Evolutionary conservation across 2,797 vertebrate genomes (phyloP).

Genomic region (Cynopterus sphinx): DNA sequence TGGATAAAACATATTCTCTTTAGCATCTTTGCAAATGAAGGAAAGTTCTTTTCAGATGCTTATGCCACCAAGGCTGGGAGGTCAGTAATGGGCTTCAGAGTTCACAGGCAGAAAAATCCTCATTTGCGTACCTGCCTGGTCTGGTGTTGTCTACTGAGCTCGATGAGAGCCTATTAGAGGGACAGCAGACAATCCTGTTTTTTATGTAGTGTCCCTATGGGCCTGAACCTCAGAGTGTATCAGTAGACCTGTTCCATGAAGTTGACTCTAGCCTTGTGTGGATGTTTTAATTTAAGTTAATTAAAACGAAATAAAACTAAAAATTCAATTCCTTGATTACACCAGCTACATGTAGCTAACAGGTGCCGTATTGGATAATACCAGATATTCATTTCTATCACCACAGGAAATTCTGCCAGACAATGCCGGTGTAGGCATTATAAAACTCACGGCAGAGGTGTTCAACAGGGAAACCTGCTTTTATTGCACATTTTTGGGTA

Average conservation of each 20-base stretch:
- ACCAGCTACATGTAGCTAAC: not conserved
- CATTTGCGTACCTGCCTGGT: not conserved
- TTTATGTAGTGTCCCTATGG: not conserved
- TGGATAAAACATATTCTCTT: constrained; percentile 5
- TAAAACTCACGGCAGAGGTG: not conserved
- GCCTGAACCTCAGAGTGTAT: not conserved
- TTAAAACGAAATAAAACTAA: not conserved
- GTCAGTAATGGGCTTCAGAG: not conserved
- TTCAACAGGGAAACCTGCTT: not conserved
- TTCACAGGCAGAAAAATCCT: not conserved
- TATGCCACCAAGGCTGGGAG: not conserved
- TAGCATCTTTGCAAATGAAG: constrained; percentile 36
- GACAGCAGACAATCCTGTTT: not conserved
- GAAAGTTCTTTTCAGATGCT: not conserved
- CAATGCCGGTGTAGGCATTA: not conserved
- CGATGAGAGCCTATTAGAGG: not conserved
- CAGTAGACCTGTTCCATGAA: not conserved
- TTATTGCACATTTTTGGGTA: not conserved
- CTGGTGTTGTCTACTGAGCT: not conserved
- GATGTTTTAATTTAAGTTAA: not conserved
- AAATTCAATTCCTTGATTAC: not conserved
- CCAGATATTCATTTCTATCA: not conserved
- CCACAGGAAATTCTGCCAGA: not conserved
- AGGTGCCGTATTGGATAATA: not conserved
- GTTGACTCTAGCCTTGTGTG: not conserved